These are phyloP conservation scores for Palythoa caribaeorum DNA, from an alignment of 92 coral and sea anemone species.

Conservation along the genomic window DNA sequence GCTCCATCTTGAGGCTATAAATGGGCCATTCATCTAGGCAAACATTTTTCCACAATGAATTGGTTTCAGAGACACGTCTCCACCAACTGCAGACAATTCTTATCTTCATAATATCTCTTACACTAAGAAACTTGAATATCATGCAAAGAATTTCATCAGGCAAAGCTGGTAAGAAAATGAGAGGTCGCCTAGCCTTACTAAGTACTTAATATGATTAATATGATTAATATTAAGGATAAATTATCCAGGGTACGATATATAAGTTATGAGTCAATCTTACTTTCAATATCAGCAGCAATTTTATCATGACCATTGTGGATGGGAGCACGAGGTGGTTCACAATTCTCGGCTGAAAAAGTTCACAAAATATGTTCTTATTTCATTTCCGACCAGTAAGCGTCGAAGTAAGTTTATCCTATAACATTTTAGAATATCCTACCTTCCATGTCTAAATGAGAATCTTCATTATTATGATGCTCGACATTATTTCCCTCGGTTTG, in stretches of 20 bases:
- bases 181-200: slow-evolving; percentile 41
- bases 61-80: slow-evolving; percentile 42
- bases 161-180: slow-evolving; percentile 49
- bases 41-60: slow-evolving; percentile 44
- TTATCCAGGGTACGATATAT: slow-evolving; percentile 6
- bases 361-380: slow-evolving; percentile 30
- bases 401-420: slow-evolving; percentile 18
- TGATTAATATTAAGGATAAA: slow-evolving; percentile 23
- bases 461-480: slow-evolving; percentile 24
- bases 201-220: slow-evolving; percentile 26
- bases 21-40: slow-evolving; percentile 49
- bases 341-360: slow-evolving; percentile 31
- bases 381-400: slow-evolving; percentile 26
- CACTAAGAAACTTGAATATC: slow-evolving; percentile 50
- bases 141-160: slow-evolving; percentile 54
- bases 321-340: slow-evolving; percentile 17
- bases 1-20: slow-evolving; percentile 49
- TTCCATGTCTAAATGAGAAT: slow-evolving; percentile 33
- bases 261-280: slow-evolving; percentile 14
- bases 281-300: slow-evolving; percentile 33
- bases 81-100: slow-evolving; percentile 48
- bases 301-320: neutral
- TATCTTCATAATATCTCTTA: slow-evolving; percentile 39
- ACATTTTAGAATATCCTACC: slow-evolving; percentile 31
- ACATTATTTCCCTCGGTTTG: slow-evolving; percentile 36